These are phyloP conservation scores for Nymphicus hollandicus DNA, from an alignment of 2,113 vertebrate genomes.

Conservation along the genomic window DNA sequence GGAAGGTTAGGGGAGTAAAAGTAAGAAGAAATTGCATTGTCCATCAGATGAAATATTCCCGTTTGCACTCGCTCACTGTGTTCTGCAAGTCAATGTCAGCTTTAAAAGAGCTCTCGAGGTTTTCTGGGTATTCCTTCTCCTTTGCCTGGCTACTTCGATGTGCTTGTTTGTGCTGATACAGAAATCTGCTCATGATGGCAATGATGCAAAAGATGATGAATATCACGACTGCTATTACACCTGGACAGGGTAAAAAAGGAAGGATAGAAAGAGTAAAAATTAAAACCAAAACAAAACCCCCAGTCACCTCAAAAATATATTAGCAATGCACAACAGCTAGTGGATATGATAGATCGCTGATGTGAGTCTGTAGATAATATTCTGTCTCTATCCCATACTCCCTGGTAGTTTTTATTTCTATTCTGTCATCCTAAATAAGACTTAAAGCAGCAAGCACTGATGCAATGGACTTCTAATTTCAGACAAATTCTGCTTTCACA, in stretches of 20 bases:
- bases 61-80: constrained; percentile 88
- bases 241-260: constrained; percentile 57
- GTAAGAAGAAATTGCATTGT: constrained; percentile 27
- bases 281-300: background rate
- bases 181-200: constrained; percentile 86
- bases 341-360: background rate
- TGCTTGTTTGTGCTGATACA: constrained; percentile 89
- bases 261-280: background rate
- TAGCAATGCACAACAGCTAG: background rate
- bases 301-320: background rate
- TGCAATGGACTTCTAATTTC: background rate
- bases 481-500: background rate
- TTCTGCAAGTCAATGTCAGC: constrained; percentile 91
- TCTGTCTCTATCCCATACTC: background rate
- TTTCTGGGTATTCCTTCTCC: constrained; percentile 86
- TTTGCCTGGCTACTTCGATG: constrained; percentile 78
- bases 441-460: background rate
- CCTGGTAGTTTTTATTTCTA: background rate
- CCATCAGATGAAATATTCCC: constrained; percentile 96
- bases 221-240: constrained; percentile 89
- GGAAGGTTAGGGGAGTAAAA: background rate
- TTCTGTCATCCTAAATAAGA: background rate
- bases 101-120: constrained; percentile 86
- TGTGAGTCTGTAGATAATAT: background rate
- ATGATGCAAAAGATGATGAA: constrained; percentile 88